Evolutionary conservation across 2,888 invertebrate genomes (phyloP), one percentile per base, ranked within the genome.

Genomic region (Cheilosia pagana): DNA sequence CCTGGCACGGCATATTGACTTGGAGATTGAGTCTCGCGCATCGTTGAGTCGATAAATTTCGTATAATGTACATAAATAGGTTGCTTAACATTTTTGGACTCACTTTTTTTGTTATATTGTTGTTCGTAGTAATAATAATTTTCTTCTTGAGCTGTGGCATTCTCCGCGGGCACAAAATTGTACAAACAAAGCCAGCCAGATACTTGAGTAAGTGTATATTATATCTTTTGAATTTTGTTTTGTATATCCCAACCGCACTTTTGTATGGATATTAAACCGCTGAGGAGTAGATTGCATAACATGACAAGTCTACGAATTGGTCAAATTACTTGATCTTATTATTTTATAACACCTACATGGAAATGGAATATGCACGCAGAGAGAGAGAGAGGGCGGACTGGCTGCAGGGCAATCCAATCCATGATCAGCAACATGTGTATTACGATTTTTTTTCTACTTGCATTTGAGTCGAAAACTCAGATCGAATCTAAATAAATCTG

Each of bases 261-360:
- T 41, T 45, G 45, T 35, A 65, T n/a, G 41, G n/a, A 43, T 31
- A 52, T 10, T 8, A 10, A 59, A 72, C 65, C 62, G 35, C 12
- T 55, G 31, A 55, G 60, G 71, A 41, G 60, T 50, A 23, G 59
- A 52, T 77, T 83, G 74, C 83, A 70, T 83, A 83, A 83, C 19
- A 41, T 41, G 59, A 55, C 60, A 71, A 59, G 67, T 72, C 72
- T 62, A 41, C 45, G 65, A 83, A 79, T 79, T 75, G 74, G 74
- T 74, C 79, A 48, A 79, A 70, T 83, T 79, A 70, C 83, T 59
- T 52, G 74, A 79, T 68, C 68, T 75, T n/a, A 52, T 71, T 67
- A 55, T 82, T 62, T 77, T 63, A 76, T 67, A 72, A 62, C 78
- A 78, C 82, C 77, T 82, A 82, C 77, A 57, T 77, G 60, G 55